These are phyloP conservation scores for Terrapene triunguis DNA, from an alignment of 2,113 vertebrate species.

Conservation along the genomic window DNA sequence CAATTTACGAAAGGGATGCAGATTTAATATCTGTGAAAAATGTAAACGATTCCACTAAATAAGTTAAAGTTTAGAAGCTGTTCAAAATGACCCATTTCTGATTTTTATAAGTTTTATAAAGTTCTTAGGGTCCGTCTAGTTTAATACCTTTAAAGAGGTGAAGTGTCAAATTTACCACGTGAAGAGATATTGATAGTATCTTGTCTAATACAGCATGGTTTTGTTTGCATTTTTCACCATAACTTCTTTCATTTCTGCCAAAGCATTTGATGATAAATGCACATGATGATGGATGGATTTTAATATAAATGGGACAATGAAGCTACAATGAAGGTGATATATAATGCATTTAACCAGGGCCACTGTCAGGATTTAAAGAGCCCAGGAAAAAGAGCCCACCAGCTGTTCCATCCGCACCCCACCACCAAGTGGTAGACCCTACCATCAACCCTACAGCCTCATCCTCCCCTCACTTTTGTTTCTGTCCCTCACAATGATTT, in stretches of 20 bases:
- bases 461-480: not conserved
- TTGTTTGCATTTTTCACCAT: not conserved
- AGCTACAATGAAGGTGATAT: not conserved
- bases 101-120: not conserved
- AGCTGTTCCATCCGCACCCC: not conserved
- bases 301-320: not conserved
- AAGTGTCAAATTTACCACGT: not conserved
- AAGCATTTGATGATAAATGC: not conserved
- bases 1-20: not conserved
- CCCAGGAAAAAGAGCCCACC: not conserved
- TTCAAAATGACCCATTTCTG: not conserved
- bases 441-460: not conserved
- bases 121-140: not conserved
- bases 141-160: not conserved
- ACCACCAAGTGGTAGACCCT: not conserved
- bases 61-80: not conserved
- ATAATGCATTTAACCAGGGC: not conserved
- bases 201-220: not conserved
- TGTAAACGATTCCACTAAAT: not conserved
- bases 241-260: not conserved
- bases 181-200: not conserved
- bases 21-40: not conserved
- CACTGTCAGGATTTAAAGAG: not conserved
- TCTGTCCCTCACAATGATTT: not conserved
- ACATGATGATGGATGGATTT: not conserved